These are phyloP conservation scores for Rosalia funebris DNA, from an alignment of 2,888 invertebrate genomes.

Conservation along the genomic window DNA sequence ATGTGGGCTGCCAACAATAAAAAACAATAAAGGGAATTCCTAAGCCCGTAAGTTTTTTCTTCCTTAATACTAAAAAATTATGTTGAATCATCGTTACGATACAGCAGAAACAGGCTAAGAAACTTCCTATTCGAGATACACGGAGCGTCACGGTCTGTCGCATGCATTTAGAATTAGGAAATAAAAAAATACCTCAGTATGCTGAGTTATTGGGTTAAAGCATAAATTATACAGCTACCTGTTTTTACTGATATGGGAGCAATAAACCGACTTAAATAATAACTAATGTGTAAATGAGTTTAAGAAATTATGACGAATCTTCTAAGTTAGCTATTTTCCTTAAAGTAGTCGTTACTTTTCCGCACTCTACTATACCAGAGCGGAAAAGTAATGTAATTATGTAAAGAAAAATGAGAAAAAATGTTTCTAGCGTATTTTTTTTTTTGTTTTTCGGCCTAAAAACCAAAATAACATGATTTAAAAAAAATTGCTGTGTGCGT, in stretches of 20 bases:
- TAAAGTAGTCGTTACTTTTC: no score
- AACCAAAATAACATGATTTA: no score
- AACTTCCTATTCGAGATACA: not conserved
- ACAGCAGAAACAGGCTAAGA: not conserved
- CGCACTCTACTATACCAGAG: no score
- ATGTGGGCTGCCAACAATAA: no score
- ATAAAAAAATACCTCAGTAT: not conserved
- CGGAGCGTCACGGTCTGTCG: not conserved
- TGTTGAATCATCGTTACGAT: not conserved
- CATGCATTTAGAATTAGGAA: not conserved
- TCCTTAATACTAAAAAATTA: not conserved
- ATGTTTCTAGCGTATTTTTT: no score
- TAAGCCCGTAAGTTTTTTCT: not conserved
- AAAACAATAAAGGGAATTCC: not conserved
- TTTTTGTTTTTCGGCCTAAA: no score
- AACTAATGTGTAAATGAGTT: constrained; percentile 12
- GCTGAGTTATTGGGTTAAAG: constrained; percentile 1
- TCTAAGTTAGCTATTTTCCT: not conserved
- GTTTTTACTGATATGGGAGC: constrained; percentile 6
- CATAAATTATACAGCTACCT: constrained; percentile 11
- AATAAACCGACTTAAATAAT: constrained; percentile 8
- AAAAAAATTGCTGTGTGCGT: no score
- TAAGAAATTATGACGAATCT: not conserved
- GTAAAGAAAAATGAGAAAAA: no score
- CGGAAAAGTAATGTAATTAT: no score